phyloP scores from a whole-genome alignment of 2,888 invertebrate species.

The Cephus spinipes region DNA sequence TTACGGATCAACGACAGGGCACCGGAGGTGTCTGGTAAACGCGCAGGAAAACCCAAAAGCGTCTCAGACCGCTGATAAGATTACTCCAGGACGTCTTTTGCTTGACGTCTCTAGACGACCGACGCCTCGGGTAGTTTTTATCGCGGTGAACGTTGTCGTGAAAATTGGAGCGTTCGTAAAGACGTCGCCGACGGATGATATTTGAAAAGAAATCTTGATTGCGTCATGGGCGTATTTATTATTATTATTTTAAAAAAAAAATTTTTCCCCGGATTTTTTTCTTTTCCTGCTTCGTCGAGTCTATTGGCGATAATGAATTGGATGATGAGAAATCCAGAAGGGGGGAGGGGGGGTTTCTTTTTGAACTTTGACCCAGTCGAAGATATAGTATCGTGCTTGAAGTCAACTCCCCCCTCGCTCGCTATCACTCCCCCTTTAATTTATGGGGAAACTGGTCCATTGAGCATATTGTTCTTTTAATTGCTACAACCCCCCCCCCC shows the following conservation, averaged over 20 bases:
- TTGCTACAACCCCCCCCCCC: constrained; percentile 25
- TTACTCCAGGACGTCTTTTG: background rate
- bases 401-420: background rate
- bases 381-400: background rate
- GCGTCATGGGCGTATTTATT: background rate
- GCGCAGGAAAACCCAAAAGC: background rate
- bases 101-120: background rate
- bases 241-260: no score
- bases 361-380: background rate
- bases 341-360: no score
- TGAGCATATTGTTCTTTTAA: constrained; percentile 51
- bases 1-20: background rate
- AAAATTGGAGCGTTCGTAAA: background rate
- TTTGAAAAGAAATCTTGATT: background rate
- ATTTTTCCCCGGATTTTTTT: no score
- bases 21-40: background rate
- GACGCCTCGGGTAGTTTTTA: background rate
- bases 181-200: background rate
- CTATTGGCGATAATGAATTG: no score
- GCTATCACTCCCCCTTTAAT: constrained; percentile 25
- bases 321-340: no score
- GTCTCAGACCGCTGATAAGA: background rate
- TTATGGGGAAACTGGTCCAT: constrained; percentile 47
- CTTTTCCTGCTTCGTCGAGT: background rate
- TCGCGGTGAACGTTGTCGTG: background rate